phyloP scores from a whole-genome alignment of 2,113 vertebrate species.

The Phalacrocorax pelagicus region DNA sequence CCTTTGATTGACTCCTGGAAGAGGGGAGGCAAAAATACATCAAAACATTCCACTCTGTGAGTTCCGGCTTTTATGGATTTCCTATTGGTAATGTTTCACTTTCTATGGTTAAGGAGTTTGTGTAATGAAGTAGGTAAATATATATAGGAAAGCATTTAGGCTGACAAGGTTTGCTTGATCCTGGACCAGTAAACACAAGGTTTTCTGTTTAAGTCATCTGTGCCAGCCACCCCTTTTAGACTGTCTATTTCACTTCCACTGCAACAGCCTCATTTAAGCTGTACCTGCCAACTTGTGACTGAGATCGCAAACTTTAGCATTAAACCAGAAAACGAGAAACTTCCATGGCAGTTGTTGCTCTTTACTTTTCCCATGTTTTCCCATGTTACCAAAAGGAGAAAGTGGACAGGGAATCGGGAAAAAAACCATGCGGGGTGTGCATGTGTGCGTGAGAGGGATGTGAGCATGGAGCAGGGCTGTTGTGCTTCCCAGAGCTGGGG shows the following conservation, averaged over 20 bases:
- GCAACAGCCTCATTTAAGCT: not conserved
- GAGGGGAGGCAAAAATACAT: constrained; percentile 4
- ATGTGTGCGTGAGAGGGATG: not conserved
- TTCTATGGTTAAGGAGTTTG: not conserved
- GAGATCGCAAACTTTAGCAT: not conserved
- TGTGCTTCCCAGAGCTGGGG: not conserved
- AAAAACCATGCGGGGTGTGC: not conserved
- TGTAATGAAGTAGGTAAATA: constrained; percentile 9
- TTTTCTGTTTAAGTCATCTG: not conserved
- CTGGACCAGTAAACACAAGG: constrained; percentile 16
- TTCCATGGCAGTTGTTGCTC: not conserved
- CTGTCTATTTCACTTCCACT: constrained; percentile 18
- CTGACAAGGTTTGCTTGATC: constrained; percentile 22
- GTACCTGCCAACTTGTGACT: not conserved
- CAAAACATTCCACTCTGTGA: not conserved
- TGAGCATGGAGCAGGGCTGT: not conserved
- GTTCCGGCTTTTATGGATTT: constrained; percentile 37
- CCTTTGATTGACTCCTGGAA: constrained; percentile 29
- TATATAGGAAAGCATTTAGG: not conserved
- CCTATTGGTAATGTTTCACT: constrained; percentile 16
- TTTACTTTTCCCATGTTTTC: not conserved
- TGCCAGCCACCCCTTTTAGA: not conserved
- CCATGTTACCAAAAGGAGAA: not conserved
- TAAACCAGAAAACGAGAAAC: not conserved
- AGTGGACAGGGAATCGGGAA: not conserved